Conservation (phyloP, 2,113 vertebrate species). For the Chloropsis hardwickii region DNA sequence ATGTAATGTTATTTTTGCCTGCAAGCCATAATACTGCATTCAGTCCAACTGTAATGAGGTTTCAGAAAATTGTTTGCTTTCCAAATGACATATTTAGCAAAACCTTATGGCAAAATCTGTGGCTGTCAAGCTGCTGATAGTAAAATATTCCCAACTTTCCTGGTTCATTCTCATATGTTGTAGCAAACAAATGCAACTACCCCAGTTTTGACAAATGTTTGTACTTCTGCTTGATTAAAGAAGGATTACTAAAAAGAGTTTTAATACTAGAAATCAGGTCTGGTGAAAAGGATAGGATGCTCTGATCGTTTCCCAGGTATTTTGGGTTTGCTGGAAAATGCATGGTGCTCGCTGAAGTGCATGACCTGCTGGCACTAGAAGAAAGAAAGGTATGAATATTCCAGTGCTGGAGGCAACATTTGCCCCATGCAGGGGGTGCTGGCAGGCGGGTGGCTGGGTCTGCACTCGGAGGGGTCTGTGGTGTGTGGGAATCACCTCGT, state of each 20-base stretch:
- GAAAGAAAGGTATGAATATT: neutral
- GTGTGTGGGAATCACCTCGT: neutral
- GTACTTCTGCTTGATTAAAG: neutral
- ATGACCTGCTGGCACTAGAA: neutral
- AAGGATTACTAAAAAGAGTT: neutral
- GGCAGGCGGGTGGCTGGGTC: neutral
- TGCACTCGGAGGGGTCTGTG: neutral
- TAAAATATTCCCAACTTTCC: neutral
- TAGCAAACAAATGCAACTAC: neutral
- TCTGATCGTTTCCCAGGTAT: neutral
- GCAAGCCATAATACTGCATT: conserved; percentile 34
- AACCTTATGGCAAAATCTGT: conserved; percentile 55
- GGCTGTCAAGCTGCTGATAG: conserved; percentile 39
- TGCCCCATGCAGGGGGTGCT: neutral
- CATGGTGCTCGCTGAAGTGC: neutral
- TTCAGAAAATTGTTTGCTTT: conserved; percentile 56
- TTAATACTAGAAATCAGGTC: neutral
- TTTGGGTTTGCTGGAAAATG: neutral
- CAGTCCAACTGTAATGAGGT: conserved; percentile 53
- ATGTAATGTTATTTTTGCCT: conserved; percentile 51
- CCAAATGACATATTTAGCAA: conserved; percentile 57
- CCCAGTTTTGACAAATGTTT: conserved; percentile 10
- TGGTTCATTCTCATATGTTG: neutral
- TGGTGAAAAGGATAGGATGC: neutral
- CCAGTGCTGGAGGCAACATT: neutral